These are phyloP conservation scores for Meandrusa payeni DNA, from an alignment of 2,888 invertebrate species.

Conservation along the genomic window DNA sequence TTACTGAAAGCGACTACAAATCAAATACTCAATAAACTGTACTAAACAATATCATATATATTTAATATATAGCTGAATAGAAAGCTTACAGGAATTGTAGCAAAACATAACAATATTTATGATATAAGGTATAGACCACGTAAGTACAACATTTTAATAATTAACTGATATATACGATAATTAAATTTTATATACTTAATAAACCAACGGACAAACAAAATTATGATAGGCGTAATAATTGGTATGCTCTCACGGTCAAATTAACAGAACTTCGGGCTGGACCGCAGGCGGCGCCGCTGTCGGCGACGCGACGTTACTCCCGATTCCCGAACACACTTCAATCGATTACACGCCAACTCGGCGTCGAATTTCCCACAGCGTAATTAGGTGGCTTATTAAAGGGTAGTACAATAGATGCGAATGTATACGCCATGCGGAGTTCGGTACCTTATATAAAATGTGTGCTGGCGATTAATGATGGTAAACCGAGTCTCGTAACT, in stretches of 20 bases:
- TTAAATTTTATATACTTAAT: conserved; percentile 25
- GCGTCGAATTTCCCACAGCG: conserved; percentile 34
- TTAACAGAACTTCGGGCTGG: conserved; percentile 55
- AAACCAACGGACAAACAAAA: conserved; percentile 41
- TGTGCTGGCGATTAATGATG: conserved; percentile 26
- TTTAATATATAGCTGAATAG: background rate
- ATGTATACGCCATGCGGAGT: conserved; percentile 20
- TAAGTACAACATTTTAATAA: conserved; percentile 1
- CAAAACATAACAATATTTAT: conserved; percentile 2
- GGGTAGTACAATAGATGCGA: conserved; percentile 23
- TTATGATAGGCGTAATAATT: conserved; percentile 44
- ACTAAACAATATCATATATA: background rate
- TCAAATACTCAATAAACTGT: conserved; percentile 1
- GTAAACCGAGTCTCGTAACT: conserved; percentile 14
- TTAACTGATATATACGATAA: conserved; percentile 20
- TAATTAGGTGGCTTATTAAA: conserved; percentile 27
- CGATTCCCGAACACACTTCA: conserved; percentile 54
- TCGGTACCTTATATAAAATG: conserved; percentile 40
- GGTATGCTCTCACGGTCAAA: conserved; percentile 71
- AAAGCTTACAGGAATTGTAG: conserved; percentile 4
- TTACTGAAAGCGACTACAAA: conserved; percentile 3
- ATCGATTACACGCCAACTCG: conserved; percentile 48
- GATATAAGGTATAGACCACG: too few species aligned
- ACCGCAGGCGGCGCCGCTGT: conserved; percentile 56
- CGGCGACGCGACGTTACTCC: conserved; percentile 47